Evolutionary conservation across 1,140 invertebrate species (phyloP), one percentile per base, ranked within the genome.

Genomic region (Macrosteles quadrilineatus): DNA sequence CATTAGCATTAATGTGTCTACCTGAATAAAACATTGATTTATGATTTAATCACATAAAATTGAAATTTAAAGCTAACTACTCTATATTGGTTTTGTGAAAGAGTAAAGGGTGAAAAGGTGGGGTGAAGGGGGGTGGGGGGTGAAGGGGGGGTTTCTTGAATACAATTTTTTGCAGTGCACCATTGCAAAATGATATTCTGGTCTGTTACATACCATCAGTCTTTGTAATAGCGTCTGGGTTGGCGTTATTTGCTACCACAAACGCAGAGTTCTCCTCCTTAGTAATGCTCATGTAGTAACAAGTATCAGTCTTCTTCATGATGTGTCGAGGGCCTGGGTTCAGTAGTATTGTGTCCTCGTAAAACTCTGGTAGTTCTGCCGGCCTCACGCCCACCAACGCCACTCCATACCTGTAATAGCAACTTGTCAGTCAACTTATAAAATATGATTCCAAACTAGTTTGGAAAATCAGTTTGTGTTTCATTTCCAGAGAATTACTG

Each of bases 211-310:
- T 36, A 57, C 53, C 53, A 69, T 69, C 67, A 69, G 67, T 69
- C 67, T 69, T 69, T 29, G 50, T 62, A 19, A n/a, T 62, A 14
- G 50, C 53, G 30, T 69, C 45, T 21, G 30, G 30, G 32, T 43
- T 47, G 30, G 86, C 85, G 75, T 90, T 85, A 78, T 89, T 88
- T 72, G 90, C 89, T 36, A 94, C 91, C 36, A 96, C 88, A 83
- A 98, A 95, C 68, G 95, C 92, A n/a, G 93, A 96, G 78, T 97
- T 96, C 79, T 97, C 94, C 78, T 97, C 95, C 80, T 98, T 98
- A 25, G 96, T 98, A 69, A 98, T 98, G 82, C 94, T 97, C 91
- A 98, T 94, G 81, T 99, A 99, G 83, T 98, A 99, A 79, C 96
- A 98, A 25, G 94, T 96, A 80, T 99, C 97, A 74, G 92, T 92